Evolutionary conservation across 2,797 vertebrate genomes (phyloP).

Genomic region (Telmatherina bonti): DNA sequence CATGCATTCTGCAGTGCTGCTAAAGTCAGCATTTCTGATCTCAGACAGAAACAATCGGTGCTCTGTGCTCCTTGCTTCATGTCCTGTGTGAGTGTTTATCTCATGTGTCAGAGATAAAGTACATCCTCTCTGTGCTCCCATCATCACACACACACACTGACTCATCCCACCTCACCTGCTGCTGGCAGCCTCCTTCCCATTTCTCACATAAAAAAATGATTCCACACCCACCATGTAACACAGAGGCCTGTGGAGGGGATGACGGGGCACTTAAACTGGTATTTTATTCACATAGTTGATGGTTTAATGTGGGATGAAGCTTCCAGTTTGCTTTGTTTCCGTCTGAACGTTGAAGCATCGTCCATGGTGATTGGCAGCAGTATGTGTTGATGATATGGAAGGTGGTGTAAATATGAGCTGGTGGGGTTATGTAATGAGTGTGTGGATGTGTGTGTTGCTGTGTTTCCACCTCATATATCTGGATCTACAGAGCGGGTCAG

Average conservation of each 20-base stretch:
- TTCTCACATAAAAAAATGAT: constrained; percentile 18
- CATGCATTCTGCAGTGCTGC: constrained; percentile 39
- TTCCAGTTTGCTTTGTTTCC: background rate
- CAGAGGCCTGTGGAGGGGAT: constrained; percentile 22
- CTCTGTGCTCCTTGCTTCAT: constrained; percentile 29
- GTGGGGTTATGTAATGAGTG: constrained; percentile 56
- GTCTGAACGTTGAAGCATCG: background rate
- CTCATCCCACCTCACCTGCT: constrained; percentile 62
- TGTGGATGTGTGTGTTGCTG: background rate
- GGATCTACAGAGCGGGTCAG: constrained; percentile 44
- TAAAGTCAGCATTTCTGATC: constrained; percentile 51
- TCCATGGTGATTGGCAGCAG: background rate
- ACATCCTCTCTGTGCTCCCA: constrained; percentile 25
- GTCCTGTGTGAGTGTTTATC: constrained; percentile 27
- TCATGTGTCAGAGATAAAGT: constrained; percentile 24
- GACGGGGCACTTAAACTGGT: constrained; percentile 12
- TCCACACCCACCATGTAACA: constrained; percentile 34
- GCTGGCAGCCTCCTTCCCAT: constrained; percentile 44
- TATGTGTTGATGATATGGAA: constrained; percentile 4
- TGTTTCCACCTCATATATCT: constrained; percentile 27
- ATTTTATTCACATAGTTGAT: background rate
- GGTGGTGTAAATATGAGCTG: constrained; percentile 21
- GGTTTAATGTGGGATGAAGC: constrained; percentile 12
- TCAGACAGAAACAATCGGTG: constrained; percentile 56
- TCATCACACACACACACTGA: constrained; percentile 65